Evolutionary conservation across 2,888 invertebrate genomes (phyloP).

Genomic region (Synergus itoensis): DNA sequence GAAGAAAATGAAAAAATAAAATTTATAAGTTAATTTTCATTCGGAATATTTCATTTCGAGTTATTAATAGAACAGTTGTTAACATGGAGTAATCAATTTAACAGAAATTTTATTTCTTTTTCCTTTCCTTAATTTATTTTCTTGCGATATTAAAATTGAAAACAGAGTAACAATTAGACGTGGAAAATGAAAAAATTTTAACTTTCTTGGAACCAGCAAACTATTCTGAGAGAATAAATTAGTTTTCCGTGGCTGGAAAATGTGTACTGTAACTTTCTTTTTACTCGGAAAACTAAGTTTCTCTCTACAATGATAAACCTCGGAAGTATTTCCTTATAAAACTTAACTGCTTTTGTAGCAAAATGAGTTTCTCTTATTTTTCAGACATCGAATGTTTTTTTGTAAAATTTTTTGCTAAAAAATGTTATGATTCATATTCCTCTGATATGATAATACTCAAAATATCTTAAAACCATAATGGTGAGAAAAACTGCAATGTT

Average conservation of each 20-base stretch:
- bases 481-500: not conserved
- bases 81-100: not conserved
- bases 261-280: constrained; percentile 5
- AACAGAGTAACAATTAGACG: not conserved
- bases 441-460: not conserved
- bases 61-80: not conserved
- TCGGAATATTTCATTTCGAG: not conserved
- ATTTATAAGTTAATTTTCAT: not conserved
- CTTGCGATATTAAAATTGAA: not conserved
- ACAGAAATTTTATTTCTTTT: not conserved
- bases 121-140: not conserved
- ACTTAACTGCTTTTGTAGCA: not conserved
- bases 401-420: not conserved
- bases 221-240: not conserved
- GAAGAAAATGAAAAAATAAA: not conserved
- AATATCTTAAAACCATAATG: not conserved
- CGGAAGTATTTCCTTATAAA: not conserved
- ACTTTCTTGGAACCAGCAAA: not conserved
- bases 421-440: not conserved
- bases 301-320: not conserved
- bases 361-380: not conserved
- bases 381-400: not conserved
- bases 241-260: not conserved
- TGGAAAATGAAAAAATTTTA: not conserved
- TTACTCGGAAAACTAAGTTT: not conserved